Conservation (phyloP, 2,113 vertebrate genomes). For the Illadopsis cleaveri region DNA sequence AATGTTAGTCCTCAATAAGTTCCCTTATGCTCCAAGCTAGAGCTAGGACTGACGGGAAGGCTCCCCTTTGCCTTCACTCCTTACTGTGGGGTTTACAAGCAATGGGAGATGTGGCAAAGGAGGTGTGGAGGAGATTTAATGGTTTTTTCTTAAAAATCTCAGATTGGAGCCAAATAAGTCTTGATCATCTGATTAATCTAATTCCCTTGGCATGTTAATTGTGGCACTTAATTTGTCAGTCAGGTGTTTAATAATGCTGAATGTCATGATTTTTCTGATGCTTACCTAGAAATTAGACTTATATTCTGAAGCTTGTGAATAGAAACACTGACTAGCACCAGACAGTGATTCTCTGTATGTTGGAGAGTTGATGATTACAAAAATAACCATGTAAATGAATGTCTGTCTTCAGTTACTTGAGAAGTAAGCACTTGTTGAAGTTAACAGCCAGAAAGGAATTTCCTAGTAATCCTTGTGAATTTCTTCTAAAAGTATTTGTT, state of each 20-base stretch:
- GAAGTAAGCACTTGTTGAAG: not conserved
- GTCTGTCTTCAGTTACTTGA: not conserved
- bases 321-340: not conserved
- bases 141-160: not conserved
- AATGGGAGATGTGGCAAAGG: not conserved
- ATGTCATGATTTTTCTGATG: not conserved
- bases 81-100: not conserved
- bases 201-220: not conserved
- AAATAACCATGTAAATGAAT: not conserved
- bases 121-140: not conserved
- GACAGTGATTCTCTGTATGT: not conserved
- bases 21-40: fast-evolving
- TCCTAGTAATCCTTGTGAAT: not conserved
- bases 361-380: not conserved
- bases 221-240: not conserved
- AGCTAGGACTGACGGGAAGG: not conserved
- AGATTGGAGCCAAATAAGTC: not conserved
- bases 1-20: not conserved
- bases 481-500: not conserved
- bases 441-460: not conserved
- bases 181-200: not conserved
- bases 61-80: not conserved
- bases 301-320: not conserved
- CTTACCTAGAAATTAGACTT: not conserved
- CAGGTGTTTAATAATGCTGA: not conserved